Conservation (phyloP, 2,797 vertebrate species). For the Danionella dracula region DNA sequence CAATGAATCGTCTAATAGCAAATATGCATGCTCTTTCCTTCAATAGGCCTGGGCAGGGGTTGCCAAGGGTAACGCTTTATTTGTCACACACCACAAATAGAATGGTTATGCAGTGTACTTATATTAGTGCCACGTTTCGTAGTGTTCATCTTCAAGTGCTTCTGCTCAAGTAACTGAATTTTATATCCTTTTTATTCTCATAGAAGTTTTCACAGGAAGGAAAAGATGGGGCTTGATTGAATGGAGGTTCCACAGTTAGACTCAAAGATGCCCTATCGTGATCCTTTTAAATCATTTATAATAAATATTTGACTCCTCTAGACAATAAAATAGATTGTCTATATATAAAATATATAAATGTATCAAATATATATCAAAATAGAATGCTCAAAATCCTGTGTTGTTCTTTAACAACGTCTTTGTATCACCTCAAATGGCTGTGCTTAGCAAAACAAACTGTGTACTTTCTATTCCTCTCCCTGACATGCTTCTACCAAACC, state of each 20-base stretch:
- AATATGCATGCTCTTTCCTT: constrained; percentile 1
- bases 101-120: constrained; percentile 26
- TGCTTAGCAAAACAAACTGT: too few relatives aligned
- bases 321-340: too few relatives aligned
- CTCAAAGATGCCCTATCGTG: too few relatives aligned
- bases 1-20: not conserved
- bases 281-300: too few relatives aligned
- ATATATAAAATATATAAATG: too few relatives aligned
- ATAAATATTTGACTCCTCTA: too few relatives aligned
- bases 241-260: not conserved
- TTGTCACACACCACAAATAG: constrained; percentile 26
- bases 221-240: constrained; percentile 4
- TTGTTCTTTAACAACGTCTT: too few relatives aligned
- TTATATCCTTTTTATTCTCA: not conserved
- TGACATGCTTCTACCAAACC: too few relatives aligned
- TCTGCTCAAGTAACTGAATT: constrained; percentile 19
- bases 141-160: constrained; percentile 9
- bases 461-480: too few relatives aligned
- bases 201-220: not conserved
- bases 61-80: constrained; percentile 38
- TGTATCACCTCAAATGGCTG: too few relatives aligned
- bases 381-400: too few relatives aligned
- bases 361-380: too few relatives aligned
- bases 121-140: constrained; percentile 20
- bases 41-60: constrained; percentile 24